A percentile compares a stretch with the other conserved stretches of the same genome.
phyloP scores from a whole-genome alignment of 2,797 vertebrate species.

The Taeniopygia guttata region DNA sequence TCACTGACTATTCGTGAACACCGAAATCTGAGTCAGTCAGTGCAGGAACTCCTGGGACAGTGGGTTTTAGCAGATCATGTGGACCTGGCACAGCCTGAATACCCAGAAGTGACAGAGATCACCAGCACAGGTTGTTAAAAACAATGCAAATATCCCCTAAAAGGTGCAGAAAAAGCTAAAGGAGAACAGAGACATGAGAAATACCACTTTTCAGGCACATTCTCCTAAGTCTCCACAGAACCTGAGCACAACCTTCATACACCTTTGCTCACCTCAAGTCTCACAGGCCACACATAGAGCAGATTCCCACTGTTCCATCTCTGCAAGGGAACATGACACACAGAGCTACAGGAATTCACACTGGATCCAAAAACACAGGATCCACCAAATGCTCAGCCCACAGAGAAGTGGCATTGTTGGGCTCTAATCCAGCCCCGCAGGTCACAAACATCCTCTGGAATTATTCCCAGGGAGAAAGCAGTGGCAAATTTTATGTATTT shows the following conservation, averaged over 20 bases:
- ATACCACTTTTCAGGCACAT: background rate
- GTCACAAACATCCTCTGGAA: background rate
- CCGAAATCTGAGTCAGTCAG: conserved; percentile 52
- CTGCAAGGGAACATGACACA: background rate
- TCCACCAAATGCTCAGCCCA: background rate
- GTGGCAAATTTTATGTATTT: background rate
- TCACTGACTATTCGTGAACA: conserved; percentile 43
- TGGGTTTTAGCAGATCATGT: background rate
- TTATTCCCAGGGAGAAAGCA: background rate
- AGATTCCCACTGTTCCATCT: background rate
- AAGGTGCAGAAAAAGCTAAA: background rate
- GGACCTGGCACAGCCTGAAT: background rate
- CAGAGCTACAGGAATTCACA: background rate
- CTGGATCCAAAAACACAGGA: background rate
- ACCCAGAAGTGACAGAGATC: background rate
- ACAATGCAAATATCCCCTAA: background rate
- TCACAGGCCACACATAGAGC: rapidly evolving
- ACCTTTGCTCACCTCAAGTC: background rate
- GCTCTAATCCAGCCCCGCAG: background rate
- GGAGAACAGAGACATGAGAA: background rate
- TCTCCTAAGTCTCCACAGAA: background rate
- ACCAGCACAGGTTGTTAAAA: background rate
- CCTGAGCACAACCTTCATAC: background rate
- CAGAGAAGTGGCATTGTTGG: background rate
- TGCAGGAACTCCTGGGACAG: conserved; percentile 43